Percentiles rank a stretch among this genome's conserved stretches.
Evolutionary conservation across 2,113 vertebrate species (phyloP).

Genomic region (Podiceps cristatus): DNA sequence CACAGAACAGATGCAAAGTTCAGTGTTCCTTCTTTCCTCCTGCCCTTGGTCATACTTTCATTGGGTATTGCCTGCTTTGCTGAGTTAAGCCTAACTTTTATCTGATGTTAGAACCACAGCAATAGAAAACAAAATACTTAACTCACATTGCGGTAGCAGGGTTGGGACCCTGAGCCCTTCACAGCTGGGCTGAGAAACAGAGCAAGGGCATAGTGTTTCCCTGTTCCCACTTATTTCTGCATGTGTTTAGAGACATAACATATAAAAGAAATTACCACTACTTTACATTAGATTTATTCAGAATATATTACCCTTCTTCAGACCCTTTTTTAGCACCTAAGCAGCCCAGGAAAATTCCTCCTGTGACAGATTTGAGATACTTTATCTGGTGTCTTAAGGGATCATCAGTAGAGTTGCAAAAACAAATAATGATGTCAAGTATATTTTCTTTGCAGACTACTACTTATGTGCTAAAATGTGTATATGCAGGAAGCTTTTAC

Average conservation of each 20-base stretch:
- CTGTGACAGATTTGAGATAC: background rate
- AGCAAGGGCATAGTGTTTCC: background rate
- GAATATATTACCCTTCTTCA: background rate
- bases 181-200: background rate
- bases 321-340: background rate
- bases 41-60: background rate
- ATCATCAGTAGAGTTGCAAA: background rate
- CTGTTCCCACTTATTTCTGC: background rate
- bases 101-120: background rate
- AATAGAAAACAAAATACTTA: background rate
- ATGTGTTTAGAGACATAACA: background rate
- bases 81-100: background rate
- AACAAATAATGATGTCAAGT: background rate
- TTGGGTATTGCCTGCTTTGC: background rate
- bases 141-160: background rate
- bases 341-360: background rate
- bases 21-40: background rate
- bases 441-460: background rate
- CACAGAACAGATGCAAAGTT: background rate
- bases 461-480: background rate
- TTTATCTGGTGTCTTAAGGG: background rate
- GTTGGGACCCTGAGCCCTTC: accelerated
- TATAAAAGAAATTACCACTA: background rate
- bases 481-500: background rate
- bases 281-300: background rate